Evolutionary conservation across 1,140 invertebrate genomes (phyloP).

Genomic region (Bombus affinis): DNA sequence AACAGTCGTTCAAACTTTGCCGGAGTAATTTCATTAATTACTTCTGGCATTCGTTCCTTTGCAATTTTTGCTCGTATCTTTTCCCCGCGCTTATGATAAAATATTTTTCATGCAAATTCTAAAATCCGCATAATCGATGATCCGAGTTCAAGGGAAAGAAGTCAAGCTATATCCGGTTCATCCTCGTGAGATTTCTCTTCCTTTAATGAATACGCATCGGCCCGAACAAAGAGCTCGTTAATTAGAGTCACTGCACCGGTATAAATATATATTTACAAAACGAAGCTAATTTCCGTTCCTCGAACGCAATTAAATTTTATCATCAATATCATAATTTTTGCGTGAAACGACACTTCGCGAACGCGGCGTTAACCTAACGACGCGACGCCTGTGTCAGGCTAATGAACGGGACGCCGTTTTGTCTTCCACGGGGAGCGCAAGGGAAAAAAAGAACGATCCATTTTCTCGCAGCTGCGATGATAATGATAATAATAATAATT

Average conservation of each 20-base stretch:
- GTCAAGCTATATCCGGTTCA: not conserved
- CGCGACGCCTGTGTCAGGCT: not conserved
- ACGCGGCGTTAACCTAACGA: not conserved
- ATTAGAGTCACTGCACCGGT: not conserved
- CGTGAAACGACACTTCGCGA: not conserved
- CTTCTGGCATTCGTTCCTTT: not conserved
- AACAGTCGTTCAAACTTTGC: not conserved
- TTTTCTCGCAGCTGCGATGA: slow-evolving; percentile 18
- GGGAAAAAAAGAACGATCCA: not conserved
- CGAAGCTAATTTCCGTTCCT: slow-evolving; percentile 11
- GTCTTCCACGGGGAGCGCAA: not conserved
- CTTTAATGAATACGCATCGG: not conserved
- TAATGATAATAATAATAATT: slow-evolving; percentile 44
- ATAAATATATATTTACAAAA: slow-evolving; percentile 20
- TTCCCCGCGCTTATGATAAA: not conserved
- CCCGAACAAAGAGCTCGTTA: slow-evolving; percentile 7
- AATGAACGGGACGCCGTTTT: slow-evolving; percentile 26
- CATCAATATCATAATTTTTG: not conserved
- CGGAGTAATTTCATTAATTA: not conserved
- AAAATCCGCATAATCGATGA: not conserved
- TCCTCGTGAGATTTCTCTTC: not conserved
- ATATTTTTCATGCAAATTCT: not conserved
- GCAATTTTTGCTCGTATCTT: no score
- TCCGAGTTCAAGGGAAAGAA: not conserved
- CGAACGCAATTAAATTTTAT: slow-evolving; percentile 32